phyloP scores from a whole-genome alignment of 1,140 invertebrate species.

The Drosophila punjabiensis region DNA sequence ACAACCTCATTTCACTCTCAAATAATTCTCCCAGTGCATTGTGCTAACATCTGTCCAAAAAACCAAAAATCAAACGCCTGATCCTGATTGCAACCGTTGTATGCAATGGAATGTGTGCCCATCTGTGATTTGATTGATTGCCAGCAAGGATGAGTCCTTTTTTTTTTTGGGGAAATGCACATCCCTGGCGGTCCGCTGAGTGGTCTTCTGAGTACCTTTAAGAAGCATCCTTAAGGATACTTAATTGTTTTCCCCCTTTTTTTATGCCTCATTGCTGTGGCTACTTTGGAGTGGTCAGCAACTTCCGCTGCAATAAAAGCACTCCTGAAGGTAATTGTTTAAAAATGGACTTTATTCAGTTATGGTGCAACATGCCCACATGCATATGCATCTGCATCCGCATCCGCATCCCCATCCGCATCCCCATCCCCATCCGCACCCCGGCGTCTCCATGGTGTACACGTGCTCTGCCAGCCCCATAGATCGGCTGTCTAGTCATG shows the following conservation, averaged over 20 bases:
- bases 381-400: conserved; percentile 14
- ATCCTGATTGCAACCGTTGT: neutral
- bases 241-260: conserved; percentile 5
- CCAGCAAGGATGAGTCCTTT: neutral
- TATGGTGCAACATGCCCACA: conserved; percentile 44
- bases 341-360: conserved; percentile 80
- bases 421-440: conserved; percentile 1
- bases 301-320: conserved; percentile 74
- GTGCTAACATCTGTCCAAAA: neutral
- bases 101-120: conserved; percentile 15
- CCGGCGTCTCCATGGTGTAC: conserved; percentile 1
- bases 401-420: conserved; percentile 9
- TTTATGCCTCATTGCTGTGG: conserved; percentile 4
- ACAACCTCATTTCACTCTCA: too few relatives aligned
- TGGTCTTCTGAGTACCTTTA: neutral
- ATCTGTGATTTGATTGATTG: conserved; percentile 30
- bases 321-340: conserved; percentile 77
- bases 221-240: neutral
- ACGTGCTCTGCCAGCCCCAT: conserved; percentile 12
- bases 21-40: conserved; percentile 13
- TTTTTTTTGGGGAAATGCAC: neutral
- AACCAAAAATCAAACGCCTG: conserved; percentile 7
- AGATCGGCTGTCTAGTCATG: conserved; percentile 70
- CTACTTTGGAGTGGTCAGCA: conserved; percentile 25
- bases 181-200: neutral